Percentiles rank a stretch among this genome's conserved stretches.
These are phyloP conservation scores for Tetragnatha versicolor DNA, from an alignment of 1,140 invertebrate genomes.

Conservation along the genomic window DNA sequence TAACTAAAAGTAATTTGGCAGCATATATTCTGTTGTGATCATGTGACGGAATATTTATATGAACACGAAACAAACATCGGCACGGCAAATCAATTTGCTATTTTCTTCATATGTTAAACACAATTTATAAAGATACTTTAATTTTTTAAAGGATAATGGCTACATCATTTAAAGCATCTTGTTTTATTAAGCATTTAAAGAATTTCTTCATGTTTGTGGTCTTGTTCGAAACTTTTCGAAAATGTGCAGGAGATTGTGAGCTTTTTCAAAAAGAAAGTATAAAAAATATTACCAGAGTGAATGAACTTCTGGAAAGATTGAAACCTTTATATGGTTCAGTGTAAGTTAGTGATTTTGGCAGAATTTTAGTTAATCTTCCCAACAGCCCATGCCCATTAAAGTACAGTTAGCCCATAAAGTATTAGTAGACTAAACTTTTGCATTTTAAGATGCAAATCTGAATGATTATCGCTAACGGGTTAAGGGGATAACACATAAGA, in stretches of 20 bases:
- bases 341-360: not conserved
- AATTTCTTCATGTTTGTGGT: not conserved
- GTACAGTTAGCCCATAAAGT: not conserved
- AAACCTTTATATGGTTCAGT: conserved; percentile 12
- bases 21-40: no score
- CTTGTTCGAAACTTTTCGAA: not conserved
- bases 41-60: no score
- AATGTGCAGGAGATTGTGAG: conserved; percentile 14
- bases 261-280: not conserved
- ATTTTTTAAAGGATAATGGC: no score
- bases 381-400: not conserved
- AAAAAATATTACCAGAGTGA: not conserved
- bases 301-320: not conserved
- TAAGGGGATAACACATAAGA: not conserved
- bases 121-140: no score
- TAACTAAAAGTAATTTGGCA: no score
- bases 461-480: not conserved
- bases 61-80: no score
- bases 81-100: no score
- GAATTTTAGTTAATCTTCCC: not conserved
- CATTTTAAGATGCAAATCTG: not conserved
- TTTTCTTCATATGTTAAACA: no score
- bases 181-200: no score
- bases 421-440: not conserved
- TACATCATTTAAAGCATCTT: no score